Percentiles rank a stretch among this genome's conserved stretches.
Conservation (phyloP, 2,888 invertebrate genomes). For the Harpagoxenus sublaevis region DNA sequence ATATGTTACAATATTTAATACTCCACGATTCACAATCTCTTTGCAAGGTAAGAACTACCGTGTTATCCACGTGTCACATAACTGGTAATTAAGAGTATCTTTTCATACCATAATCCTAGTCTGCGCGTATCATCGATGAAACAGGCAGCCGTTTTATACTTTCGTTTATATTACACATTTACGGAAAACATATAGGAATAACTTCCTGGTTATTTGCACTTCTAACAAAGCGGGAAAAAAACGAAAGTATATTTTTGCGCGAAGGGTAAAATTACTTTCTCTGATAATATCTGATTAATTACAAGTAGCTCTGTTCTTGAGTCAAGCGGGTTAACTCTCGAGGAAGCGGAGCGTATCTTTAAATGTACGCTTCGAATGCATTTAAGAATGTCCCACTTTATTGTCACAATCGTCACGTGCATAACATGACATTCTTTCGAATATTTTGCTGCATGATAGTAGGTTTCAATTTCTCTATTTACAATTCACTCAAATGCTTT, state of each 20-base stretch:
- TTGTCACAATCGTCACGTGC: constrained; percentile 66
- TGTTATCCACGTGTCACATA: constrained; percentile 61
- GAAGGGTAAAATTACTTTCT: constrained; percentile 42
- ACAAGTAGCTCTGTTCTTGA: constrained; percentile 55
- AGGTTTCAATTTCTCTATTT: constrained; percentile 61
- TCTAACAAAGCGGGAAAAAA: constrained; percentile 58
- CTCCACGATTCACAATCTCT: constrained; percentile 81
- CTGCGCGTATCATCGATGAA: constrained; percentile 52
- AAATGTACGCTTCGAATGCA: constrained; percentile 67
- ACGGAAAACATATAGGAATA: constrained; percentile 56
- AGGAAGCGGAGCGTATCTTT: constrained; percentile 8
- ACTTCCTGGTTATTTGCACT: constrained; percentile 28
- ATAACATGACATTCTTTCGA: constrained; percentile 35
- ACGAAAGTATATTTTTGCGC: constrained; percentile 68
- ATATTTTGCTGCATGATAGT: constrained; percentile 54
- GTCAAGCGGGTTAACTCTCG: constrained; percentile 10
- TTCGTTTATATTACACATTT: constrained; percentile 68
- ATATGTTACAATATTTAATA: constrained; percentile 85
- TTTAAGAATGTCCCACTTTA: constrained; percentile 80
- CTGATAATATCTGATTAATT: constrained; percentile 56
- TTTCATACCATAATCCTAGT: constrained; percentile 15
- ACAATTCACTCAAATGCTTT: constrained; percentile 52
- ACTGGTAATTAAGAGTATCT: constrained; percentile 55
- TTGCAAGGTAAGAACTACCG: constrained; percentile 74
- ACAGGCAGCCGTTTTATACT: constrained; percentile 65